Evolutionary conservation across 2,888 invertebrate genomes (phyloP), one percentile per base, ranked within the genome.

Genomic region (Hartigia nigra): DNA sequence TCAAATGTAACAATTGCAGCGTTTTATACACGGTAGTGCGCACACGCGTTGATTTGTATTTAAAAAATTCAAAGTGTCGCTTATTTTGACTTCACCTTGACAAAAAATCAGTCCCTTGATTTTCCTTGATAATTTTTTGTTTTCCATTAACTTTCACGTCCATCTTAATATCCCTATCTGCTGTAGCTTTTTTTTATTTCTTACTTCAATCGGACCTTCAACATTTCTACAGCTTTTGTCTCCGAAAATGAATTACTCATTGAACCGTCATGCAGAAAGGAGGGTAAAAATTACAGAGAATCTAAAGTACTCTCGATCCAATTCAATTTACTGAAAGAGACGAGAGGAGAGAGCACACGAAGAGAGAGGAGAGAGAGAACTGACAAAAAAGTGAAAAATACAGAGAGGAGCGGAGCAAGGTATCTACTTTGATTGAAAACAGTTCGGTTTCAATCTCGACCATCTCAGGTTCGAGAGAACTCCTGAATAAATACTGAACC

Each of bases 401-500:
- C 69, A 74, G 36, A 72, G 79, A 78, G 69, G 78, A 39, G 75
- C 77, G 36, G 55, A 23, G 23, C 55, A 9, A 9, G 9, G 9
- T 55, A 55, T 55, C 55, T 83, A 83, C 81, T 84, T 83, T 84
- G 86, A 87, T 88, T 85, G 88, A 88, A 87, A 89, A 87, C 85
- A 84, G 86, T 85, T 87, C 84, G 83, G 85, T 87, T 88, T 86
- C 87, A 89, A 88, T 89, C 88, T 87, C 35, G 81, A 81, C 84
- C 86, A 82, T 84, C 83, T 80, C 81, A 79, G 69, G 81, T 79
- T 80, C 81, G 79, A 77, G 80, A 74, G 80, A 79, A 82, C 80
- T 82, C 87, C 84, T 88, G 87, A 88, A 89, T 88, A 89, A 89
- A 89, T 87, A 89, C 86, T 83, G 86, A 86, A 89, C 86, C 82